Evolutionary conservation across 2,888 invertebrate species (phyloP).

Genomic region (Cantharis rufa): DNA sequence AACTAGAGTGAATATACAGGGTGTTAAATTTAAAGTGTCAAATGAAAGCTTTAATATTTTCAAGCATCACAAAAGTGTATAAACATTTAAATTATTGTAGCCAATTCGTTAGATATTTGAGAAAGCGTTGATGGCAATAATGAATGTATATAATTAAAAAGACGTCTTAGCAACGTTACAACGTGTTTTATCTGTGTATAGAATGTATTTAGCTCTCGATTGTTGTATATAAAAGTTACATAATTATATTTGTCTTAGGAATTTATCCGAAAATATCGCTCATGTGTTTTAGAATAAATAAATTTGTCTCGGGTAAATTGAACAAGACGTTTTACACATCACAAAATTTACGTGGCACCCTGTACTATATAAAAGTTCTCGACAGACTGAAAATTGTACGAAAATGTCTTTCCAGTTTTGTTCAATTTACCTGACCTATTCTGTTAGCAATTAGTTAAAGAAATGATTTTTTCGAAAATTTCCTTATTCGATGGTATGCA

Average conservation of each 20-base stretch:
- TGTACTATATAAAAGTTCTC: slow-evolving; percentile 3
- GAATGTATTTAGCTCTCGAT: slow-evolving; percentile 40
- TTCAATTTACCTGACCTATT: not conserved
- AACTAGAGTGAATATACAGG: not conserved
- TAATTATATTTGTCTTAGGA: slow-evolving; percentile 42
- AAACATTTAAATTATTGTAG: slow-evolving; percentile 21
- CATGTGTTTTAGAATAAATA: slow-evolving; percentile 45
- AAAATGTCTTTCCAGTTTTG: not conserved
- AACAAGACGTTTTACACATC: slow-evolving; percentile 36
- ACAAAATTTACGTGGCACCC: slow-evolving; percentile 21
- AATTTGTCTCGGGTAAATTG: slow-evolving; percentile 36
- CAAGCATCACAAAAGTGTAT: slow-evolving; percentile 24
- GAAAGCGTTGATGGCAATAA: slow-evolving; percentile 49
- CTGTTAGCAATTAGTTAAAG: not conserved
- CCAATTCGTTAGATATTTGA: slow-evolving; percentile 27
- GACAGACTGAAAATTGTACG: not conserved
- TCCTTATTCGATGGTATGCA: slow-evolving; percentile 2
- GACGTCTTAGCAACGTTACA: slow-evolving; percentile 35
- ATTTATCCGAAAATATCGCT: slow-evolving; percentile 42
- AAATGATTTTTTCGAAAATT: not conserved
- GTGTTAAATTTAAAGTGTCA: not conserved
- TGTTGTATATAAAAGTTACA: slow-evolving; percentile 47
- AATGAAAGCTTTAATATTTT: not conserved
- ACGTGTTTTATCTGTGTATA: slow-evolving; percentile 49
- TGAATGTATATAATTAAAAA: slow-evolving; percentile 46